These are phyloP conservation scores for Creontiades dilutus DNA, from an alignment of 2,888 invertebrate genomes.

Conservation along the genomic window DNA sequence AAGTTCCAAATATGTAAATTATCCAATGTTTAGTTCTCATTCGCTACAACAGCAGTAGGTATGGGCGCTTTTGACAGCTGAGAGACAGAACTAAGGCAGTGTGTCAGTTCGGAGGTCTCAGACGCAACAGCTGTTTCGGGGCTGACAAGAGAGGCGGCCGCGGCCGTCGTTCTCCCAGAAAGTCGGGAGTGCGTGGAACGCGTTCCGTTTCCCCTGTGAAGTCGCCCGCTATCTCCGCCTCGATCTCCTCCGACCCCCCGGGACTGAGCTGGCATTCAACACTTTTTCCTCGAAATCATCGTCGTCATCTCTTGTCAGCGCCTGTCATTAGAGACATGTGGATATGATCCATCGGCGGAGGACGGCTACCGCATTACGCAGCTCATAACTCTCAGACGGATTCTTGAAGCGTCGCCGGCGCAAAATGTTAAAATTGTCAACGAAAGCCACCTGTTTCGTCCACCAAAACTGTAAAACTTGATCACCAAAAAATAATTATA, in stretches of 20 bases:
- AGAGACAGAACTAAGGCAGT: neutral
- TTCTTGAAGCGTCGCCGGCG: too few species aligned
- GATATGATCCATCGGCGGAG: neutral
- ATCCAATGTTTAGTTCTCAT: too few species aligned
- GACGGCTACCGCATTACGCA: neutral
- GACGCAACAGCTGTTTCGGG: neutral
- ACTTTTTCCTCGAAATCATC: conserved; percentile 16
- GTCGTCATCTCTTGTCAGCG: neutral
- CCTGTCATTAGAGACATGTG: conserved; percentile 16
- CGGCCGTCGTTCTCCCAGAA: neutral
- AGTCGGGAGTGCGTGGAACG: conserved; percentile 15
- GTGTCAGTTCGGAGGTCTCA: conserved; percentile 4
- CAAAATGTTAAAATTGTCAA: too few species aligned
- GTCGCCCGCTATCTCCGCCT: neutral
- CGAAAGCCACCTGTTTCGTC: too few species aligned
- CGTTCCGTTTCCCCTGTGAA: neutral
- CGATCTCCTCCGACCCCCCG: neutral
- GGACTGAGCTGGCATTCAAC: conserved; percentile 21
- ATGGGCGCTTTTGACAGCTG: neutral
- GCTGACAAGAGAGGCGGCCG: neutral
- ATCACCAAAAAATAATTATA: too few species aligned
- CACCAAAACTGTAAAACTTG: too few species aligned
- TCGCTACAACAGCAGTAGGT: too few species aligned
- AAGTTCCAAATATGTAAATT: too few species aligned
- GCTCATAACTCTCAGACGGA: neutral